These are phyloP conservation scores for Mycalesis mineus DNA, from an alignment of 2,888 invertebrate species.

Conservation along the genomic window DNA sequence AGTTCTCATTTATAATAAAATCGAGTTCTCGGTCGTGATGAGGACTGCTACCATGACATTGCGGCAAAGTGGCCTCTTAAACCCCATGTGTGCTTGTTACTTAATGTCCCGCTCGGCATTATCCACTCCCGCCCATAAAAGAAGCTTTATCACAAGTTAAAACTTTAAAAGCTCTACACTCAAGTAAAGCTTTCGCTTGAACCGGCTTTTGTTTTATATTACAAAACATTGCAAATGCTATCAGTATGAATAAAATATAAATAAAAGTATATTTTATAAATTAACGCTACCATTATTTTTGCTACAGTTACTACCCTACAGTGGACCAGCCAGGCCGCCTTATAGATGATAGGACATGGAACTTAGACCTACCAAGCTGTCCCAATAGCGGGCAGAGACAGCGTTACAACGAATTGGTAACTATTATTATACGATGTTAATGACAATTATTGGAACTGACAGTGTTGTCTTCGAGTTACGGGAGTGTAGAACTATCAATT, in stretches of 20 bases:
- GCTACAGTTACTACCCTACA: too few species aligned
- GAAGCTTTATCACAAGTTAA: slow-evolving; percentile 28
- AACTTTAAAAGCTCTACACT: slow-evolving; percentile 28
- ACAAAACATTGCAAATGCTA: not conserved
- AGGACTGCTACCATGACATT: slow-evolving; percentile 1
- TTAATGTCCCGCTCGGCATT: slow-evolving; percentile 24
- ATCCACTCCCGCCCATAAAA: slow-evolving; percentile 26
- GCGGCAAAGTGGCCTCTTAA: slow-evolving; percentile 6
- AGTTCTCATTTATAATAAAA: not conserved
- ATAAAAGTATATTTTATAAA: too few species aligned
- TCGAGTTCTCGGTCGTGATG: not conserved
- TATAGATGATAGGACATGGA: too few species aligned
- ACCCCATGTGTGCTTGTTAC: slow-evolving; percentile 11
- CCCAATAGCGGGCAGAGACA: too few species aligned
- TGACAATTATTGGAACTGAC: too few species aligned
- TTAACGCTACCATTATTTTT: too few species aligned
- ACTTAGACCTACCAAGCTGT: too few species aligned
- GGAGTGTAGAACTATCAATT: too few species aligned
- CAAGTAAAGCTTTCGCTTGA: slow-evolving; percentile 8
- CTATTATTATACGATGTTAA: too few species aligned
- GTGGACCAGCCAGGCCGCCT: too few species aligned
- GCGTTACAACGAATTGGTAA: too few species aligned
- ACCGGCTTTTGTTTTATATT: slow-evolving; percentile 4
- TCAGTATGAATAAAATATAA: not conserved
- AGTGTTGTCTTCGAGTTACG: too few species aligned